These are phyloP conservation scores for Apomyelois bistriatella DNA, from an alignment of 2,888 invertebrate species.

Conservation along the genomic window DNA sequence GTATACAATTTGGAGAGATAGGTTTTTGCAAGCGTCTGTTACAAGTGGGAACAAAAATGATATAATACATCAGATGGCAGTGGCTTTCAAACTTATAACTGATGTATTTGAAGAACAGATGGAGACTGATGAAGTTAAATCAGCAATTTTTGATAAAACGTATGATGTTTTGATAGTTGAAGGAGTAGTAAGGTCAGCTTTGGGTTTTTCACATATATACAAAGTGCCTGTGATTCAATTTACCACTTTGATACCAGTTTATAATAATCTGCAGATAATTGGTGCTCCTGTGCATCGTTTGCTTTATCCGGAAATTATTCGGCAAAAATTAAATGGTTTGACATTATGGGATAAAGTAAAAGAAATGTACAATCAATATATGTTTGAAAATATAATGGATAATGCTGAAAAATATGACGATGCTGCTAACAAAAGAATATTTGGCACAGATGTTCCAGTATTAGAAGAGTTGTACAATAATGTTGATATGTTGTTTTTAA, in stretches of 20 bases:
- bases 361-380: slow-evolving; percentile 29
- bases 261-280: slow-evolving; percentile 2
- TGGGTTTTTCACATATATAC: slow-evolving; percentile 11
- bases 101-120: slow-evolving; percentile 12
- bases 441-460: slow-evolving; percentile 33
- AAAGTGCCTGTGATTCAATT: slow-evolving; percentile 28
- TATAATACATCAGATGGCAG: neutral
- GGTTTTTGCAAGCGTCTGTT: slow-evolving; percentile 11
- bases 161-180: slow-evolving; percentile 13
- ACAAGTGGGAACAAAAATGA: slow-evolving; percentile 9
- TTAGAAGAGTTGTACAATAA: slow-evolving; percentile 32
- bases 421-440: slow-evolving; percentile 24
- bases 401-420: slow-evolving; percentile 20
- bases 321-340: slow-evolving; percentile 32
- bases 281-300: slow-evolving; percentile 22
- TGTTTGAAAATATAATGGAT: slow-evolving; percentile 3
- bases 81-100: neutral
- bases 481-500: slow-evolving; percentile 58
- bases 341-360: slow-evolving; percentile 35
- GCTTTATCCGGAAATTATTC: slow-evolving; percentile 31
- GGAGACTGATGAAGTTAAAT: slow-evolving; percentile 3
- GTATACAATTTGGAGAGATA: slow-evolving; percentile 34
- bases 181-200: neutral
- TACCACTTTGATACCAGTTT: slow-evolving; percentile 35
- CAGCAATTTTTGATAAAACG: slow-evolving; percentile 4